These are phyloP conservation scores for Actenoides lindsayi DNA, from an alignment of 2,113 vertebrate genomes.

Conservation along the genomic window DNA sequence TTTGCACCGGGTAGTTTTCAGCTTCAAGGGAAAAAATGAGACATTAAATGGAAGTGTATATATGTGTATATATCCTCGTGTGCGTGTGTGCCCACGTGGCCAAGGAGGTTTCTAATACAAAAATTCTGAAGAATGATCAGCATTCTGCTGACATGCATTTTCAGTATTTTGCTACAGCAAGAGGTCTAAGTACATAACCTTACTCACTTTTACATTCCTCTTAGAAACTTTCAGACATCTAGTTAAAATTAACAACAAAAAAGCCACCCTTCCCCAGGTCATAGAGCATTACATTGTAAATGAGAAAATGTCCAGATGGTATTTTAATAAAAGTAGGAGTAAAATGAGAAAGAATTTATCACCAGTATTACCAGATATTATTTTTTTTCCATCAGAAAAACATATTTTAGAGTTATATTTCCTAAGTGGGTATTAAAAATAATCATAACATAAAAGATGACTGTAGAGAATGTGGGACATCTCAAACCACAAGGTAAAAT, in stretches of 20 bases:
- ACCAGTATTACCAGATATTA: background rate
- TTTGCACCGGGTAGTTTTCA: background rate
- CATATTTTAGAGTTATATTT: background rate
- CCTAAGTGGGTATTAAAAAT: background rate
- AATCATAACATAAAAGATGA: background rate
- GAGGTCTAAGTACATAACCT: background rate
- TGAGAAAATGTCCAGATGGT: background rate
- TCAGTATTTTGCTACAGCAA: background rate
- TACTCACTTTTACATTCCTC: background rate
- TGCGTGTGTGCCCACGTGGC: rapidly evolving
- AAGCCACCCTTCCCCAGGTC: background rate
- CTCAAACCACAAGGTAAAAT: background rate
- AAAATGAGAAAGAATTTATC: background rate
- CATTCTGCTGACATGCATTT: background rate
- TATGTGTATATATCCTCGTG: rapidly evolving
- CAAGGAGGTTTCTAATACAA: background rate
- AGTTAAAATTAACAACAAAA: background rate
- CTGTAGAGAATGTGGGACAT: background rate
- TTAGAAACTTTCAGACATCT: background rate
- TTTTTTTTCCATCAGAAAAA: background rate
- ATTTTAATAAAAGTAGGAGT: background rate
- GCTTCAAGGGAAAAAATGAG: background rate
- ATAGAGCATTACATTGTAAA: background rate
- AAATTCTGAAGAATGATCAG: background rate
- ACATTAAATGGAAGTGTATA: rapidly evolving